Evolutionary conservation across 2,113 vertebrate genomes (phyloP).

Genomic region (Pseudorhombus dupliciocellatus): DNA sequence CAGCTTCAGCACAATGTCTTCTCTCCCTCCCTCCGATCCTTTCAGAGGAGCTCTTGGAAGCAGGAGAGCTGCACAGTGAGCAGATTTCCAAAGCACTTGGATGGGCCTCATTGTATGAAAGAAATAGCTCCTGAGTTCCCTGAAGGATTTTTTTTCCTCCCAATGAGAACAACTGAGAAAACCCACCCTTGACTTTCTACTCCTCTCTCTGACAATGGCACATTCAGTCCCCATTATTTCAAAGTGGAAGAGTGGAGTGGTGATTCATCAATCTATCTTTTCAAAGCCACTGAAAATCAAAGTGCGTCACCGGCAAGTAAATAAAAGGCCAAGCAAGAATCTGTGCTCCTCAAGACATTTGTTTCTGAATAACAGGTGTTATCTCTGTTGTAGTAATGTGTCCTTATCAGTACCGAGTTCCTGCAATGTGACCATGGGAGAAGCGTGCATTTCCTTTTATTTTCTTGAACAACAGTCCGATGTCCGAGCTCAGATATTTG

Average conservation of each 20-base stretch:
- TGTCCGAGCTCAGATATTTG: constrained; percentile 48
- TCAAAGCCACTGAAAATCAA: background rate
- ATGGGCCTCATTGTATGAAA: constrained; percentile 40
- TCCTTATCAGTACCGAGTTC: background rate
- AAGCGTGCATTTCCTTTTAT: constrained; percentile 29
- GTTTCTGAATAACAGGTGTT: background rate
- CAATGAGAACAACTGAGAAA: constrained; percentile 31
- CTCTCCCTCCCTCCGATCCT: constrained; percentile 17
- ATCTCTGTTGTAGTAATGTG: background rate
- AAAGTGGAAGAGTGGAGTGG: constrained; percentile 21
- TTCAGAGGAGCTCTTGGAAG: constrained; percentile 11
- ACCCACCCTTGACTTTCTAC: constrained; percentile 39
- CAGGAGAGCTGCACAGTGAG: constrained; percentile 40
- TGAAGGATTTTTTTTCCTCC: constrained; percentile 13
- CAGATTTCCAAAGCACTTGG: constrained; percentile 40
- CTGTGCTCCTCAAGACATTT: background rate
- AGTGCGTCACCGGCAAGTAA: background rate
- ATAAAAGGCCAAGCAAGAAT: background rate
- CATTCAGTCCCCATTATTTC: constrained; percentile 28
- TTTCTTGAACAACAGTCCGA: constrained; percentile 5
- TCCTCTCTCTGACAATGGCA: constrained; percentile 27
- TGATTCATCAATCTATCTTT: constrained; percentile 6
- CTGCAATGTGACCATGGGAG: constrained; percentile 4
- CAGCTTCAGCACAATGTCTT: constrained; percentile 23
- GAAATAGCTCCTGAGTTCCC: constrained; percentile 32